These are phyloP conservation scores for Sarcophaga rosellei DNA, from an alignment of 2,888 invertebrate species.

Conservation along the genomic window DNA sequence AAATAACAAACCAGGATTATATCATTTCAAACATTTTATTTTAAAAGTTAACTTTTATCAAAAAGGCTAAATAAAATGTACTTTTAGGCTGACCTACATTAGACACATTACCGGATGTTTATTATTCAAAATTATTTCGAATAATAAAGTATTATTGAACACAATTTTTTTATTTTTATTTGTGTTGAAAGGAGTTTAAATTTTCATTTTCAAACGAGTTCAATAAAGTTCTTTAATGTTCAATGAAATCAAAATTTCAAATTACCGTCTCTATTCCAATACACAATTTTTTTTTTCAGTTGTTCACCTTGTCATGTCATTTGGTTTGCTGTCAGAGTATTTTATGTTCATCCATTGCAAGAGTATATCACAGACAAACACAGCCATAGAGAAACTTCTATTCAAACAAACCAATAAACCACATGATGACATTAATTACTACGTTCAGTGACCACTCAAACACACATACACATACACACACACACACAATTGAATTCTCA, in stretches of 20 bases:
- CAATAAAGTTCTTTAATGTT: background rate
- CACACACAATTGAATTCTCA: constrained; percentile 29
- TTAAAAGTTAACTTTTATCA: no score
- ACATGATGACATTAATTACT: constrained; percentile 77
- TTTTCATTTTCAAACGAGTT: background rate
- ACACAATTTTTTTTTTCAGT: background rate
- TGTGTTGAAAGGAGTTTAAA: no score
- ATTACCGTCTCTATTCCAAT: background rate
- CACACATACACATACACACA: constrained; percentile 36
- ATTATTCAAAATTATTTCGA: no score
- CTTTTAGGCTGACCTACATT: no score
- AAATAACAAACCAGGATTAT: no score
- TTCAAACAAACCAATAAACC: constrained; percentile 69
- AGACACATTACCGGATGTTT: no score
- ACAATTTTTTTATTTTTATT: no score
- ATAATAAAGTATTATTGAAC: no score
- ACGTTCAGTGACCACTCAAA: constrained; percentile 64
- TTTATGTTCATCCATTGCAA: constrained; percentile 5
- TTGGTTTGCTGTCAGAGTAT: background rate
- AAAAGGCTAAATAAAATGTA: no score
- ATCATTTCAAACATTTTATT: no score
- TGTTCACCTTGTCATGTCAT: background rate
- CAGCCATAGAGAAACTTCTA: background rate
- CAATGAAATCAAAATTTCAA: background rate
- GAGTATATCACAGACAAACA: background rate